Conservation (phyloP, 2,888 invertebrate genomes). For the Melanophora roralis region DNA sequence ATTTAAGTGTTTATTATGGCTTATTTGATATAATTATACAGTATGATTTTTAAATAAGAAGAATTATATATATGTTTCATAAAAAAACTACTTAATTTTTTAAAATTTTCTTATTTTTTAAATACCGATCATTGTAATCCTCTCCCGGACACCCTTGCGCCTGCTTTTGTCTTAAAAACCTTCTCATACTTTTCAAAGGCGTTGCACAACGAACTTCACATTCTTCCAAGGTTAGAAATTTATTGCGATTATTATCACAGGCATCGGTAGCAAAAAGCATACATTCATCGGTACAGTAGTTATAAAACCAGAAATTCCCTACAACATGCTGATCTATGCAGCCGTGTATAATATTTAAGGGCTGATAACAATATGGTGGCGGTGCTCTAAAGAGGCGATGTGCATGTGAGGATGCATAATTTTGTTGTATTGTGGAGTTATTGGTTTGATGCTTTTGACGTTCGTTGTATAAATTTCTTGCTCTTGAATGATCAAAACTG, state of each 20-base stretch:
- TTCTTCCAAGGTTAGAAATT: conserved; percentile 67
- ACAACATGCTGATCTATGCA: conserved; percentile 69
- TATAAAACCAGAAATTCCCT: conserved; percentile 75
- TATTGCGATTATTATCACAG: conserved; percentile 71
- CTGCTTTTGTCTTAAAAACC: conserved; percentile 34
- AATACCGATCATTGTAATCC: conserved; percentile 9
- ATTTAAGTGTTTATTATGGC: too few relatives aligned
- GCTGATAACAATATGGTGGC: conserved; percentile 65
- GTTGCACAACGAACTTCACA: conserved; percentile 66
- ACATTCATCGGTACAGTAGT: conserved; percentile 70
- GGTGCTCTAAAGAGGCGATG: neutral
- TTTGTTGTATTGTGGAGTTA: neutral
- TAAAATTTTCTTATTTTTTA: conserved; percentile 33
- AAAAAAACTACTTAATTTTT: too few relatives aligned
- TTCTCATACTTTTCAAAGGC: conserved; percentile 35
- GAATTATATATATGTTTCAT: too few relatives aligned
- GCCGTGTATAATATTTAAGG: conserved; percentile 61
- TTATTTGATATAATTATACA: too few relatives aligned
- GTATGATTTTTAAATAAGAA: too few relatives aligned
- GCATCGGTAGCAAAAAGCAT: conserved; percentile 70
- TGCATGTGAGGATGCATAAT: neutral
- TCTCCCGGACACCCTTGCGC: conserved; percentile 16
- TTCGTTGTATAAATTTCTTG: conserved; percentile 5
- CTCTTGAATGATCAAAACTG: neutral
- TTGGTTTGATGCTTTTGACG: neutral